A percentile compares a stretch with the other conserved stretches of the same genome.
phyloP scores from a whole-genome alignment of 2,797 vertebrate genomes.

The Tinamus major region DNA sequence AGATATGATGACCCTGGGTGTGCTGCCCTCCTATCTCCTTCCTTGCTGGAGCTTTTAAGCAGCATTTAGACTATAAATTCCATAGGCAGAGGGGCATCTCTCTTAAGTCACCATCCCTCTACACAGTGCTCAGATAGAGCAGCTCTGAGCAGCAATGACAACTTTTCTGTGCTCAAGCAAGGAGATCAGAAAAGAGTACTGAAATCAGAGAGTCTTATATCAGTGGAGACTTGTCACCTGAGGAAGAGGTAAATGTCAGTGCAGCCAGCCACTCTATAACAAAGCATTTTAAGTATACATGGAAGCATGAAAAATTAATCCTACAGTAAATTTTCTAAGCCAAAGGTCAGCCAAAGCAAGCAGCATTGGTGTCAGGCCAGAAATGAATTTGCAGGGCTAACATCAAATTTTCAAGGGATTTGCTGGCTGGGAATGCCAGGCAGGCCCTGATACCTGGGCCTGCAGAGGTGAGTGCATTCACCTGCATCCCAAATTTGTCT shows the following conservation, averaged over 20 bases:
- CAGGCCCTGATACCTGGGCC: not conserved
- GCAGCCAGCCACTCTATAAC: not conserved
- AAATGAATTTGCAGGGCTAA: slow-evolving; percentile 25
- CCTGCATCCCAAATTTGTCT: not conserved
- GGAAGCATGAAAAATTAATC: slow-evolving; percentile 56
- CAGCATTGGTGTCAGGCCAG: not conserved
- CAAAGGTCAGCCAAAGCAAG: slow-evolving; percentile 30
- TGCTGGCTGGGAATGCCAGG: not conserved
- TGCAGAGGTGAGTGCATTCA: not conserved
- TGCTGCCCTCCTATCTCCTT: not conserved
- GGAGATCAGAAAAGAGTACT: not conserved
- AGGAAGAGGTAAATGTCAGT: slow-evolving; percentile 26
- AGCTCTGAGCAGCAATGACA: not conserved
- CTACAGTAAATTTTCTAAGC: slow-evolving; percentile 3
- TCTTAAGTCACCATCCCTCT: not conserved
- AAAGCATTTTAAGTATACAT: not conserved
- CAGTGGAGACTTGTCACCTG: not conserved
- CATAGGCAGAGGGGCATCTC: not conserved
- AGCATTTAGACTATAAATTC: not conserved
- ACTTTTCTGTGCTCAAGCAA: not conserved
- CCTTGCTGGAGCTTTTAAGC: not conserved
- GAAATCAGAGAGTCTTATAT: not conserved
- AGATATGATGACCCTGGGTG: rapidly evolving
- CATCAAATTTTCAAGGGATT: not conserved
- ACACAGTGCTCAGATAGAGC: not conserved